Percentiles rank a stretch among this genome's conserved stretches.
phyloP scores from a whole-genome alignment of 2,113 vertebrate genomes.

The Bujurquina vittata region DNA sequence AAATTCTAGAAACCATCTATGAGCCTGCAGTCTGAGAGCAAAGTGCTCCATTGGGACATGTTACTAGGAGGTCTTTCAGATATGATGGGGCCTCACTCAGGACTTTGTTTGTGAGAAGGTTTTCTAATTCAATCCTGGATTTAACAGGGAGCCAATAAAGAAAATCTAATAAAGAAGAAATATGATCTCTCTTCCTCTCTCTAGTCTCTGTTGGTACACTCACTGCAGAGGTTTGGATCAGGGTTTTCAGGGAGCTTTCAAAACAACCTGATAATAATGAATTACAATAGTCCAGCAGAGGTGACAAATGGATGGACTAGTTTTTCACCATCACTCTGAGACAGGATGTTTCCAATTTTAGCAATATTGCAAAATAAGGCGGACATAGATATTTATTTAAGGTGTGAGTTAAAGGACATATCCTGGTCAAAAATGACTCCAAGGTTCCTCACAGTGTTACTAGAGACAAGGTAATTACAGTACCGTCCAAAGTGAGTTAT shows the following conservation, averaged over 20 bases:
- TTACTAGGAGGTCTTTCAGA: not conserved
- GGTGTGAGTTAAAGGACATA: not conserved
- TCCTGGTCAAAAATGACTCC: not conserved
- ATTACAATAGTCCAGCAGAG: not conserved
- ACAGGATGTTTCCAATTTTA: not conserved
- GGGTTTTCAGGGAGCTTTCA: not conserved
- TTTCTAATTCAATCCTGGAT: not conserved
- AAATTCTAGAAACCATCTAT: not conserved
- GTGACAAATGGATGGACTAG: not conserved
- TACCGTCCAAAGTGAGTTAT: no score
- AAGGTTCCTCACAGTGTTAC: not conserved
- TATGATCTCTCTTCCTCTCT: not conserved
- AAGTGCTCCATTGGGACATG: not conserved
- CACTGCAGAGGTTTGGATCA: not conserved
- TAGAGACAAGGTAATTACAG: not conserved
- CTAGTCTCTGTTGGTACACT: not conserved
- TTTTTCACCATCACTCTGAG: not conserved
- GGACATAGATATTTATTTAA: not conserved
- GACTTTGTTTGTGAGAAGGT: not conserved
- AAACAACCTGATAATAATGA: not conserved
- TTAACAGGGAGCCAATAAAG: not conserved
- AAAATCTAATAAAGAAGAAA: not conserved
- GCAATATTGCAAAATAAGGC: not conserved
- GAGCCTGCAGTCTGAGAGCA: not conserved
- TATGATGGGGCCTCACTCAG: not conserved